These are phyloP conservation scores for Cepphus grylle DNA, from an alignment of 2,113 vertebrate genomes.

Conservation along the genomic window DNA sequence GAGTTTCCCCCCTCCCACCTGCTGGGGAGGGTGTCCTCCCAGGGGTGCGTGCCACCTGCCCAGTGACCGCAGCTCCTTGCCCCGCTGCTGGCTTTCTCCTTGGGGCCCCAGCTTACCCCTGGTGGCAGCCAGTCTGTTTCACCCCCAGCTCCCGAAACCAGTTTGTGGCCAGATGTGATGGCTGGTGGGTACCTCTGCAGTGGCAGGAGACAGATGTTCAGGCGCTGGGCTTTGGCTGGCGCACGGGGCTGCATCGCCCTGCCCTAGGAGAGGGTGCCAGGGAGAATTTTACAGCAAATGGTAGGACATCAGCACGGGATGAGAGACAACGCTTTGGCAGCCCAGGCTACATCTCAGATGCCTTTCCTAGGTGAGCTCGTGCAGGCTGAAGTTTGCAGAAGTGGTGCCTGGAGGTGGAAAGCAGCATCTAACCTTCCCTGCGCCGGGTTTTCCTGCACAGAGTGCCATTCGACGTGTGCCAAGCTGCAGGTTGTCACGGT, in stretches of 20 bases:
- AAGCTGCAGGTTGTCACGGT: neutral
- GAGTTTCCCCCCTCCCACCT: neutral
- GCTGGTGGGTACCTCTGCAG: neutral
- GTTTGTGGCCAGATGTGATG: neutral
- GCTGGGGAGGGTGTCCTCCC: neutral
- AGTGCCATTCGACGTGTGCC: neutral
- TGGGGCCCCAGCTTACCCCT: neutral
- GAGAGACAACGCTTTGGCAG: neutral
- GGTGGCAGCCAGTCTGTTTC: neutral
- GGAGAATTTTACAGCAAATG: neutral
- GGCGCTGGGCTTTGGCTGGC: neutral
- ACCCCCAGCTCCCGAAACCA: neutral
- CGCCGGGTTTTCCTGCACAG: fast-evolving
- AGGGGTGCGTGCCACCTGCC: neutral
- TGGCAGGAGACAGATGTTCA: neutral
- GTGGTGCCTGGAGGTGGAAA: neutral
- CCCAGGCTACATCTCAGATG: neutral
- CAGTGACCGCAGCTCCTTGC: neutral
- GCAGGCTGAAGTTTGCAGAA: neutral
- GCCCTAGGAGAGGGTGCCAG: neutral
- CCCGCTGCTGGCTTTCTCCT: neutral
- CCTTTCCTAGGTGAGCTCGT: neutral
- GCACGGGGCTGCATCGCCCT: fast-evolving
- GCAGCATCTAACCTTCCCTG: neutral
- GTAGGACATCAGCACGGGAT: neutral